Conservation (phyloP, 2,888 invertebrate genomes). For the Plusia festucae region DNA sequence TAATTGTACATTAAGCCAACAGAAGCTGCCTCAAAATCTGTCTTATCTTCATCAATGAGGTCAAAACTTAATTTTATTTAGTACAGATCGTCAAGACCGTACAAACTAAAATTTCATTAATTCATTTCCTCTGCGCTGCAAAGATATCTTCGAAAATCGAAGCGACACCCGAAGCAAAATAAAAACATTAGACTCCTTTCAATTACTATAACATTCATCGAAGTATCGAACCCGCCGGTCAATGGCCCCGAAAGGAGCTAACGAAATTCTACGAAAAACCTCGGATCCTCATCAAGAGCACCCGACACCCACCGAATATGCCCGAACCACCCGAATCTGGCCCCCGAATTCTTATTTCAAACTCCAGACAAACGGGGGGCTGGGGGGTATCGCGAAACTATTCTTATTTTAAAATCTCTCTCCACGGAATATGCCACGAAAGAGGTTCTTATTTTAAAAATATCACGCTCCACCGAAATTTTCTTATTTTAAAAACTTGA, state of each 20-base stretch:
- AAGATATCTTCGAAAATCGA: constrained; percentile 53
- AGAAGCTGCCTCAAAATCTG: constrained; percentile 10
- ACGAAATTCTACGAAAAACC: constrained; percentile 88
- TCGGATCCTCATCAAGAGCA: constrained; percentile 86
- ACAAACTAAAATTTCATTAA: constrained; percentile 68
- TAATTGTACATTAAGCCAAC: too few relatives aligned
- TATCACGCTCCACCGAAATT: constrained; percentile 89
- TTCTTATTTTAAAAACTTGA: constrained; percentile 87
- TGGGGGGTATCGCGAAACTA: constrained; percentile 87
- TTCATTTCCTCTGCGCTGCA: constrained; percentile 62
- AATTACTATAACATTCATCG: constrained; percentile 85
- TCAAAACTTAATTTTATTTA: constrained; percentile 53
- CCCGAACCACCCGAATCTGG: constrained; percentile 83
- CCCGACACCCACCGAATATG: constrained; percentile 84
- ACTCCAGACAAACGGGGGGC: constrained; percentile 83
- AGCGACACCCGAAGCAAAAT: constrained; percentile 48
- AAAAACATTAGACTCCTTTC: constrained; percentile 66
- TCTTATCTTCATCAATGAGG: constrained; percentile 28
- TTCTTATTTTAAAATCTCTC: constrained; percentile 89
- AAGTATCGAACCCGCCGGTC: constrained; percentile 85
- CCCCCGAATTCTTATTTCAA: constrained; percentile 89
- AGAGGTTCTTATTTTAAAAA: constrained; percentile 89
- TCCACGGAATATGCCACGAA: constrained; percentile 89
- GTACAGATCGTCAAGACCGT: constrained; percentile 42
- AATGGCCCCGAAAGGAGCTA: constrained; percentile 81